Conservation (phyloP, 2,797 vertebrate genomes). For the Oceanodroma leucorhoa region DNA sequence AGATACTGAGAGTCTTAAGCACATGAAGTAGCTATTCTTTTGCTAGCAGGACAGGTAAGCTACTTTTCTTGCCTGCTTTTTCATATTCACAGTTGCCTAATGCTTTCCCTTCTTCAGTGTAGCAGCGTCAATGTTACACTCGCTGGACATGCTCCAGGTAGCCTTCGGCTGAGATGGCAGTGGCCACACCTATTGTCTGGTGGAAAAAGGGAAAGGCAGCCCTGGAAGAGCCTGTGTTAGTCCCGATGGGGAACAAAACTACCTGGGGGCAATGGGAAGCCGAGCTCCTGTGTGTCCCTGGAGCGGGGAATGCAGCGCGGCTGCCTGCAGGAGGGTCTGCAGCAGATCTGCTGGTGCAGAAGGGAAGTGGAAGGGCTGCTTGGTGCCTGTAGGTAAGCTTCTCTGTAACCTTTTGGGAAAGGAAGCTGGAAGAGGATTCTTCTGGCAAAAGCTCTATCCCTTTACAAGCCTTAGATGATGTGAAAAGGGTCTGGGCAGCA, state of each 20-base stretch:
- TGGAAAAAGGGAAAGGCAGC: not conserved
- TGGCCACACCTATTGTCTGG: rapidly evolving
- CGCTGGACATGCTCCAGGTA: not conserved
- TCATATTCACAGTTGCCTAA: not conserved
- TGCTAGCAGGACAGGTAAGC: not conserved
- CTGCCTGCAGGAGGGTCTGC: not conserved
- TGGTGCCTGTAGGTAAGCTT: not conserved
- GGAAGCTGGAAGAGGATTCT: not conserved
- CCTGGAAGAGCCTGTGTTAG: not conserved
- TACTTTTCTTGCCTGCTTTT: not conserved
- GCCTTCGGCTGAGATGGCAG: not conserved
- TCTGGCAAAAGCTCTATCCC: not conserved
- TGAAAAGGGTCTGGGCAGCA: not conserved
- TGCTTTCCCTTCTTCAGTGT: not conserved
- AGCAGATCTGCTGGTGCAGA: not conserved
- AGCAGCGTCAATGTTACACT: not conserved
- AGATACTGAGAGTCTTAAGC: not conserved
- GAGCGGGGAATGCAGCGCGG: not conserved
- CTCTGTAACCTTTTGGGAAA: not conserved
- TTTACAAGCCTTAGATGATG: not conserved
- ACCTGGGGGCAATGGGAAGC: not conserved
- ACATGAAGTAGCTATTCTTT: not conserved
- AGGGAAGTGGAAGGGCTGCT: not conserved
- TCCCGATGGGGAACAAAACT: not conserved
- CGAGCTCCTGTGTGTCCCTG: not conserved